Conservation (phyloP, 2,797 vertebrate species). For the Gambusia yucatana region DNA sequence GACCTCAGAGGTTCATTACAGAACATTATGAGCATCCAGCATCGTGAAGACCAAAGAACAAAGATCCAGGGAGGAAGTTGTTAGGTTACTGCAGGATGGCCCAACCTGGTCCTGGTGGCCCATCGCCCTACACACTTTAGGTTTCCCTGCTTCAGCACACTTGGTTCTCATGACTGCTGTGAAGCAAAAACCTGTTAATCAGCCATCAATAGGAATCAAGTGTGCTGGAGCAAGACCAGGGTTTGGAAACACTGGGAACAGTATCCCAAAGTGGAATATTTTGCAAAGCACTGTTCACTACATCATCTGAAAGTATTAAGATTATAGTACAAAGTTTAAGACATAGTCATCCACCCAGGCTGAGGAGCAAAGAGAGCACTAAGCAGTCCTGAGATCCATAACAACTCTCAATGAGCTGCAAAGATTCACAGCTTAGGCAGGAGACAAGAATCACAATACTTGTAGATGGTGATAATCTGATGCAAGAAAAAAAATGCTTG, state of each 20-base stretch:
- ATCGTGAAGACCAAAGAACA: not conserved
- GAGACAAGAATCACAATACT: not conserved
- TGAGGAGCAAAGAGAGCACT: not conserved
- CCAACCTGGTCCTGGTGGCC: not conserved
- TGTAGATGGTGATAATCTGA: not conserved
- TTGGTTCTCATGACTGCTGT: no score
- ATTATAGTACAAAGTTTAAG: not conserved
- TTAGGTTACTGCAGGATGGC: not conserved
- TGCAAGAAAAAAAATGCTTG: not conserved
- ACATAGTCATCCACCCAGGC: not conserved
- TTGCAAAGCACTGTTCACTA: not conserved
- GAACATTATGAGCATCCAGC: not conserved
- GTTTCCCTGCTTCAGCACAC: not conserved
- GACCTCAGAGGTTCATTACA: not conserved
- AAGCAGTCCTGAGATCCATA: not conserved
- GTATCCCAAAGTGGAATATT: not conserved
- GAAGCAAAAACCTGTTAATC: no score
- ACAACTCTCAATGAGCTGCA: not conserved
- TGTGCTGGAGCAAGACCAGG: not conserved
- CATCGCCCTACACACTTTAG: not conserved
- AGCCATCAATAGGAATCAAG: no score
- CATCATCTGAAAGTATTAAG: not conserved
- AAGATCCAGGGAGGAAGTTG: not conserved
- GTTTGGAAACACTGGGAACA: not conserved
- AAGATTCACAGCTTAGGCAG: not conserved